Base-by-base conservation (phyloP, 2,888 invertebrate genomes). In the Boloria selene region DNA sequence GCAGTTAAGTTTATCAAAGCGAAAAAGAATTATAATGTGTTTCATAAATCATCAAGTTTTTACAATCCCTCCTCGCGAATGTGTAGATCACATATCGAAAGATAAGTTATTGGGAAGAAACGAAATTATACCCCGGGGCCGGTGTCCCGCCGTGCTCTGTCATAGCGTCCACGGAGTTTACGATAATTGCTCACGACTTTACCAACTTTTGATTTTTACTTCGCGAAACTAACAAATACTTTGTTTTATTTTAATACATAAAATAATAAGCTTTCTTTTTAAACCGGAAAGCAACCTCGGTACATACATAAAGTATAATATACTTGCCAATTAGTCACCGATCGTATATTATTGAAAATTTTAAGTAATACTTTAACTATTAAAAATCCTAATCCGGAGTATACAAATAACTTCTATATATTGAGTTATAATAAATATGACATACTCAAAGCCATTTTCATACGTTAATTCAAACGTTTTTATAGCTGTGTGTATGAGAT, bases 31-130 rank as follows among this genome's bases (percentile, higher is more conserved):
- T 16, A 7, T 16, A 16, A n/a, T 14, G 47, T 49, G 4, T 3
- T 6, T 16, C 17, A 13, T 49, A 1, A 59, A 49, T 49, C 59
- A 49, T 18, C 10, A 31, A 31, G 17, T 56, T 64, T 45, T 50
- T 50, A 50, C 49, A 50, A 50, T 50, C 50, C 49, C n/a, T 58
- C 17, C 50, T 10, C 31, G 18, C 31, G 14, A 58, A 56, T 45
- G 51, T 58, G 45, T 26, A 64, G 56, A 64, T 64, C 18, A 58
- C 51, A 45, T 58, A 64, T 58, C 58, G 64, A 58, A 58, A 26
- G 56, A 16, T 64, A 58, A 58, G 17, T 64, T 53, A 64, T 47
- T 42, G 47, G 31, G 31, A 59, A 59, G 16, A 47, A 59, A 38
- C 52, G 18, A 53, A 59, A 52, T 58, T 17, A 58, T 17, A 51